Evolutionary conservation across 2,797 vertebrate species (phyloP).

Genomic region (Gymnothorax reevesii): DNA sequence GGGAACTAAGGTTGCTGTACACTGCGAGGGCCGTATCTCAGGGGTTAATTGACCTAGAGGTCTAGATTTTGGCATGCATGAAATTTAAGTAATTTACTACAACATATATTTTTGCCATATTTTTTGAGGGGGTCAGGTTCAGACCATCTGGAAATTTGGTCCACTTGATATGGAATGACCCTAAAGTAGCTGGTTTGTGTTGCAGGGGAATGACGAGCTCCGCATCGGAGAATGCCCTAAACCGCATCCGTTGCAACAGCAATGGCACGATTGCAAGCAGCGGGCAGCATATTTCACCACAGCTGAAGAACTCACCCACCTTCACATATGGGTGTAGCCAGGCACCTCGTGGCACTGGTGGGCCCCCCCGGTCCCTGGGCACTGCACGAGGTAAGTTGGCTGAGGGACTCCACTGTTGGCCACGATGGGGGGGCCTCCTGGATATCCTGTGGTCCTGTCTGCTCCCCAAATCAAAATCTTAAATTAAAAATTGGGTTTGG

Average conservation of each 20-base stretch:
- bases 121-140: too few relatives aligned
- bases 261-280: slow-evolving; percentile 69
- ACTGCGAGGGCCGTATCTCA: too few relatives aligned
- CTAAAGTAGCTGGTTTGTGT: neutral
- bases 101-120: neutral
- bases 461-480: neutral
- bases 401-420: slow-evolving; percentile 53
- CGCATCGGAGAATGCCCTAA: slow-evolving; percentile 77
- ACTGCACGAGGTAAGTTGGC: slow-evolving; percentile 83
- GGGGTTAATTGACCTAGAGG: too few relatives aligned
- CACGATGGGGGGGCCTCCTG: slow-evolving; percentile 52
- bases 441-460: slow-evolving; percentile 61
- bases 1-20: too few relatives aligned
- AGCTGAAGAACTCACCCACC: slow-evolving; percentile 82
- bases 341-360: slow-evolving; percentile 51
- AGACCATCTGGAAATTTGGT: neutral
- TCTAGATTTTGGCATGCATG: too few relatives aligned
- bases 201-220: slow-evolving; percentile 77
- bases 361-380: slow-evolving; percentile 64
- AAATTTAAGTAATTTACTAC: too few relatives aligned
- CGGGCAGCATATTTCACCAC: slow-evolving; percentile 80
- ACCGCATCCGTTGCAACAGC: slow-evolving; percentile 77
- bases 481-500: neutral
- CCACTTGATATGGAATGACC: too few relatives aligned
- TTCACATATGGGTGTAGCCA: slow-evolving; percentile 81